Percentiles rank a stretch among this genome's conserved stretches.
phyloP scores from a whole-genome alignment of 1,140 invertebrate species.

The Cepaea nemoralis region DNA sequence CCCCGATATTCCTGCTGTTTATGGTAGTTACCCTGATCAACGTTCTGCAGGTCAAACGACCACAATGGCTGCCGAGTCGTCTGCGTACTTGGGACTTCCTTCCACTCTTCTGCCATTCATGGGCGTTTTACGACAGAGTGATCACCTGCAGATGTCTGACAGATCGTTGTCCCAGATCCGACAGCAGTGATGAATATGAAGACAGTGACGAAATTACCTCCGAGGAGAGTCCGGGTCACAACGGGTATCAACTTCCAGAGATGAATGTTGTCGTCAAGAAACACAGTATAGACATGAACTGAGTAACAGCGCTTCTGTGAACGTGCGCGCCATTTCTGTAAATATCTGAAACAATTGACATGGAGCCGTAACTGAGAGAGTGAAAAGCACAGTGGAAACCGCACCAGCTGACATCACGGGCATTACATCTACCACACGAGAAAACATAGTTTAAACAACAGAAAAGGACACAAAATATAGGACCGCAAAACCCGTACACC shows the following conservation, averaged over 20 bases:
- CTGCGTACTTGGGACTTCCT: slow-evolving; percentile 65
- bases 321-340: no score
- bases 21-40: slow-evolving; percentile 59
- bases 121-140: slow-evolving; percentile 40
- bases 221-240: neutral
- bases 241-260: neutral
- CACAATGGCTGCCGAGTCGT: slow-evolving; percentile 51
- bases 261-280: neutral
- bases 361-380: neutral
- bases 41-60: slow-evolving; percentile 58
- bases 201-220: neutral
- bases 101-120: slow-evolving; percentile 58
- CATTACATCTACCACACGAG: no score
- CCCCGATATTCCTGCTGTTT: slow-evolving; percentile 53
- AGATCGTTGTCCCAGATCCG: neutral
- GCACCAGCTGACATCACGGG: no score
- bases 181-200: neutral
- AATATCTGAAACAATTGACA: neutral
- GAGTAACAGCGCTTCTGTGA: no score
- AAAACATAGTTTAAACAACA: no score
- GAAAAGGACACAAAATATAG: no score
- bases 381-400: no score
- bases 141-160: slow-evolving; percentile 8
- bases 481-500: no score
- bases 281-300: neutral